Base-by-base conservation (phyloP, 2,888 invertebrate species). In the Podotricha telesiphe region DNA sequence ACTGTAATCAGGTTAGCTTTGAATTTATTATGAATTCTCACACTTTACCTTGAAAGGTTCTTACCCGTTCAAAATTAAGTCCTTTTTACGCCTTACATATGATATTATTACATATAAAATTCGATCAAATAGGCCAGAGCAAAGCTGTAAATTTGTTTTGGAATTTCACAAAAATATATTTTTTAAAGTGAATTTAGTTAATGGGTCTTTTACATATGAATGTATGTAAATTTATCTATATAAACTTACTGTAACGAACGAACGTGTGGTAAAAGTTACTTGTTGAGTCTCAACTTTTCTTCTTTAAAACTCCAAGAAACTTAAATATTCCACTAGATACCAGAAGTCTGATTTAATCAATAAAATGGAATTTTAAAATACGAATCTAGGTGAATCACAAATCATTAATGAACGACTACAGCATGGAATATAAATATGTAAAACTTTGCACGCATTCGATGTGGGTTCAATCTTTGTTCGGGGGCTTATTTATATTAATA, bases 21-120 rank as follows among this genome's bases (percentile, higher is more conserved):
- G 45, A 59, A 59, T 59, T 45, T 59, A 45, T 59, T 59, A 45
- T 59, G 22, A 45, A 28, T 59, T 59, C 45, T 45, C 45, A 45
- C 58, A 59, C 59, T 22, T 59, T 59, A n/a, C 22, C n/a, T 45
- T 59, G 20, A 59, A 59, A 17, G 28, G 17, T 59, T 55, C 17
- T n/a, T n/a, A n/a, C 42, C 42, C 53, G n/a, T 59, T 45, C 11
- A 22, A 28, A 28, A 59, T 59, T 45, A 59, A 17, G 8, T n/a
- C 5, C 6, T 45, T 45, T 50, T 28, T 59, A 22, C n/a, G 53
- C 22, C 15, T n/a, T n/a, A 22, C 42, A 42, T 20, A 45, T 42
- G n/a, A n/a, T 45, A 5, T 22, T 58, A 45, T 42, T 59, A n/a
- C n/a, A n/a, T 20, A 22, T 10, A 4, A 42, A n/a, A 42, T 22